Evolutionary conservation across 2,797 vertebrate species (phyloP), one percentile per base, ranked within the genome.

Genomic region (Sphenodon punctatus): DNA sequence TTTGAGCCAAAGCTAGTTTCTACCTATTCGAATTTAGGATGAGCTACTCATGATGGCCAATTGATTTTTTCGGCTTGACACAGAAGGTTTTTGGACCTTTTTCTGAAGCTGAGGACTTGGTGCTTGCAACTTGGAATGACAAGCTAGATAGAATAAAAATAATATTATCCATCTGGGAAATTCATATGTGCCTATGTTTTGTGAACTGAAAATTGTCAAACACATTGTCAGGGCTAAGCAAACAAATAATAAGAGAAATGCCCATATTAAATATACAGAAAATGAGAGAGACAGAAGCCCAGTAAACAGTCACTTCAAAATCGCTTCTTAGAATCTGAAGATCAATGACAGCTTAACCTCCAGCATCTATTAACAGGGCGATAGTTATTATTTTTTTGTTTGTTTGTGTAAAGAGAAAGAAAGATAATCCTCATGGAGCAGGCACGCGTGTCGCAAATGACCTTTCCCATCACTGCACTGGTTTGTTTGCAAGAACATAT

Each of bases 401-500:
- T 72, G 42, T 69, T 79, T 69, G 23, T 75, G 56, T 81, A 80
- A 85, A 88, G 89, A 83, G 65, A 78, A 84, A 86, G 71, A 43
- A 56, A 69, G 68, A 72, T 39, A 75, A 84, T 80, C 67, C 80
- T 82, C 86, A 90, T 83, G 67, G 11, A 89, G 39, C 39, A 90
- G 68, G 30, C 71, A 72, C 75, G 75, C 82, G 65, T 68, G 56
- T 68, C 78, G 48, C 91, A 71, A 84, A 88, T 94, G 94, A 96
- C 95, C 94, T 96, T 90, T 88, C 63, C 49, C 55, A 48, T 30
- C 67, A 61, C 74, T 64, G 71, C 67, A 36, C 16, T 39, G 70
- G 63, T 81, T 89, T 94, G 90, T 95, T 95, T 93, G 93, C 84
- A 84, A 93, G 94, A 88, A 91, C 19, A 79, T 75, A 91, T 90